Evolutionary conservation across 2,888 invertebrate genomes (phyloP).

Genomic region (Conops quadrifasciatus): DNA sequence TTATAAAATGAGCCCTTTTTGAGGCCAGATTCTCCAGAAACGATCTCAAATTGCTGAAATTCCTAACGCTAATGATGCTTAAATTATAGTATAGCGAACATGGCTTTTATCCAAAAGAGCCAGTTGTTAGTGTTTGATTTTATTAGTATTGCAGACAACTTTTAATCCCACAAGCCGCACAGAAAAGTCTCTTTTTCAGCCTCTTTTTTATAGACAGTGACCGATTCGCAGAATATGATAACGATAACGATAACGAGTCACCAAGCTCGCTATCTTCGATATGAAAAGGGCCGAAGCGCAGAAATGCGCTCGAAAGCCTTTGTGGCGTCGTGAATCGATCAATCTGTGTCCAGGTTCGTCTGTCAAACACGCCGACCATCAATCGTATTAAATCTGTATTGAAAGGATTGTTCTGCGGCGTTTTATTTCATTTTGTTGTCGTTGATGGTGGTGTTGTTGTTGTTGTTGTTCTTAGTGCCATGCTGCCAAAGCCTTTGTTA

Average conservation of each 20-base stretch:
- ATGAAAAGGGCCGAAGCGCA: background rate
- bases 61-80: conserved; percentile 23
- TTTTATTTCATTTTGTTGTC: conserved; percentile 38
- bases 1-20: no score
- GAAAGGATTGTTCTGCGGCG: conserved; percentile 55
- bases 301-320: background rate
- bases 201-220: conserved; percentile 6
- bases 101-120: conserved; percentile 11
- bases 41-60: background rate
- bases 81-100: conserved; percentile 6
- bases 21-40: background rate
- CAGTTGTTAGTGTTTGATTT: conserved; percentile 26
- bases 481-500: conserved; percentile 22
- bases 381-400: conserved; percentile 57
- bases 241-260: conserved; percentile 20
- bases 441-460: conserved; percentile 38
- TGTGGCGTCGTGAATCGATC: conserved; percentile 58
- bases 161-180: background rate
- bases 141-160: conserved; percentile 7
- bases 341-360: conserved; percentile 58
- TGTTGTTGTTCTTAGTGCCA: conserved; percentile 41
- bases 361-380: conserved; percentile 62
- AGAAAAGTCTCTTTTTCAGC: background rate
- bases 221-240: conserved; percentile 27
- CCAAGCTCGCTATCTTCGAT: background rate